These are phyloP conservation scores for Leucoraja erinaceus DNA, from an alignment of 2,113 vertebrate genomes.

Conservation along the genomic window DNA sequence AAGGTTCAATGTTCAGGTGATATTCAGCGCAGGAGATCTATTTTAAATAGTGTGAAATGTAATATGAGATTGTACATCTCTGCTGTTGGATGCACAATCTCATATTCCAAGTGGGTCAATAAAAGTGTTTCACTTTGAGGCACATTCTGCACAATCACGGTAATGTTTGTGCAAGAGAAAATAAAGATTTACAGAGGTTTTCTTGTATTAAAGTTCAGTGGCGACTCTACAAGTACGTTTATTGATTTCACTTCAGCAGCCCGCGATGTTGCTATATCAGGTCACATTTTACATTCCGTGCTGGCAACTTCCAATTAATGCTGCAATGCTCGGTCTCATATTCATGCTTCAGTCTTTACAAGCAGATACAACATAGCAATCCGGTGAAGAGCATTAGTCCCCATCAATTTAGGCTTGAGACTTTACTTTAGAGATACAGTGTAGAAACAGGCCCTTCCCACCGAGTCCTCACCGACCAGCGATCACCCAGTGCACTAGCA, in stretches of 20 bases:
- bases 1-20: background rate
- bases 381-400: background rate
- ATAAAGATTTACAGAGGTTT: background rate
- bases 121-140: background rate
- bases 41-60: background rate
- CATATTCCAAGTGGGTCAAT: background rate
- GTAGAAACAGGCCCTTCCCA: too few species aligned
- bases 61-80: background rate
- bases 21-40: background rate
- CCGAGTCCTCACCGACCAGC: too few species aligned
- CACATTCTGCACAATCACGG: background rate
- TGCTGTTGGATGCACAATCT: background rate
- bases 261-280: background rate
- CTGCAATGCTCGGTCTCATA: background rate
- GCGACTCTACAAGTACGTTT: background rate
- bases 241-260: background rate
- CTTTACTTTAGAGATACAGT: too few species aligned
- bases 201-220: background rate
- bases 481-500: too few species aligned
- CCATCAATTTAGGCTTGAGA: background rate
- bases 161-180: background rate
- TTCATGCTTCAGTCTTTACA: background rate
- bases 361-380: background rate
- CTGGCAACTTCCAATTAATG: background rate
- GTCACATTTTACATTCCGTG: background rate